A percentile compares a stretch with the other conserved stretches of the same genome.
Evolutionary conservation across 2,888 invertebrate genomes (phyloP).

Genomic region (Amorpha juglandis): DNA sequence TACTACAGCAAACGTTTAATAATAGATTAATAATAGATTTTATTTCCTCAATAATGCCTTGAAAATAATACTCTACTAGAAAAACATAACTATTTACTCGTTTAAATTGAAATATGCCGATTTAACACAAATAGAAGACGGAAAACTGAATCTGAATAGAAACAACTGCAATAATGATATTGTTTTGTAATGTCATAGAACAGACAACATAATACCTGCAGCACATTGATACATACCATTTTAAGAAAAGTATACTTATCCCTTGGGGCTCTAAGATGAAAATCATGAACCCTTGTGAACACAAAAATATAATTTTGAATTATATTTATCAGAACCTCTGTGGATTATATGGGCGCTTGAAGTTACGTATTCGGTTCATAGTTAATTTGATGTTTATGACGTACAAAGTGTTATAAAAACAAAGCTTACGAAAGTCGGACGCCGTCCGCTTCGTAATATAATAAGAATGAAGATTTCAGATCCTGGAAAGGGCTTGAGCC

Average conservation of each 20-base stretch:
- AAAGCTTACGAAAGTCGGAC: constrained; percentile 10
- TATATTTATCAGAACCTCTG: not conserved
- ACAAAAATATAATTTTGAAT: constrained; percentile 5
- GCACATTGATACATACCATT: not conserved
- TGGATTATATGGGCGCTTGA: not conserved
- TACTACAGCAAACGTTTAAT: not conserved
- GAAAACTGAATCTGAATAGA: too few species aligned
- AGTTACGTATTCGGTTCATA: not conserved
- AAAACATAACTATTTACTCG: too few species aligned
- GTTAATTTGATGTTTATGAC: not conserved
- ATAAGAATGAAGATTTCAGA: not conserved
- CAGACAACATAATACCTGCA: not conserved
- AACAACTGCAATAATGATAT: not conserved
- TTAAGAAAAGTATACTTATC: not conserved
- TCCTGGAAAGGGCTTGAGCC: constrained; percentile 12
- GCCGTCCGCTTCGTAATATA: not conserved
- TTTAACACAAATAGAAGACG: too few species aligned
- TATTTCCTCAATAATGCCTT: too few species aligned
- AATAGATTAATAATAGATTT: too few species aligned
- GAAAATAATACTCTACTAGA: too few species aligned
- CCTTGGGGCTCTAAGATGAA: not conserved
- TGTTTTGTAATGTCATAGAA: not conserved
- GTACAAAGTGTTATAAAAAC: constrained; percentile 10
- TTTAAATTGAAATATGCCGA: too few species aligned
- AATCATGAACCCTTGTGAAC: not conserved